Percentiles rank a stretch among this genome's conserved stretches.
Evolutionary conservation across 2,888 invertebrate species (phyloP).

Genomic region (Chromoteleia sp.): DNA sequence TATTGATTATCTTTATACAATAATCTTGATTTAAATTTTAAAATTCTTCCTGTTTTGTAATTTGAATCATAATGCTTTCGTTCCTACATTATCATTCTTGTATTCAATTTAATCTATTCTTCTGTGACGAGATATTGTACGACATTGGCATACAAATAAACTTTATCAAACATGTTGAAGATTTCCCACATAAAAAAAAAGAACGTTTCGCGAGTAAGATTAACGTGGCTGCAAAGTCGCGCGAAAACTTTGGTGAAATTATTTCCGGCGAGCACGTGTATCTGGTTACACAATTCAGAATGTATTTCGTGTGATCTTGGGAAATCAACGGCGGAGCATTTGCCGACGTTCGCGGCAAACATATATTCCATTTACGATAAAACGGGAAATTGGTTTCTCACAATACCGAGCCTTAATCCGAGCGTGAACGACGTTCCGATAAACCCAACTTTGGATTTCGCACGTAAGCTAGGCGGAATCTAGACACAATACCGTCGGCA

Average conservation of each 20-base stretch:
- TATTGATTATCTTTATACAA: too few relatives aligned
- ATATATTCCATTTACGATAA: conserved; percentile 63
- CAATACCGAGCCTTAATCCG: conserved; percentile 63
- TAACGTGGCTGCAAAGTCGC: not conserved
- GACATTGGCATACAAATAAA: too few relatives aligned
- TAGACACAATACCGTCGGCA: conserved; percentile 70
- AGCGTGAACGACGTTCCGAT: conserved; percentile 67
- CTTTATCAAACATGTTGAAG: not conserved
- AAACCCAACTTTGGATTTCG: conserved; percentile 64
- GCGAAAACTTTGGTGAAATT: conserved; percentile 24
- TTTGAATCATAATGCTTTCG: too few relatives aligned
- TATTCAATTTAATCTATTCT: too few relatives aligned
- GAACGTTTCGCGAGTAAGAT: conserved; percentile 21
- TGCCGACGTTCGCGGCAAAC: conserved; percentile 32
- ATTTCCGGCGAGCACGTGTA: conserved; percentile 34
- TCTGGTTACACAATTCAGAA: conserved; percentile 27
- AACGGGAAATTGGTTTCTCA: conserved; percentile 66
- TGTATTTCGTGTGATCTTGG: conserved; percentile 33
- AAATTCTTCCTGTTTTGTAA: too few relatives aligned
- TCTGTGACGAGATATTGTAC: too few relatives aligned
- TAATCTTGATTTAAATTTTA: too few relatives aligned
- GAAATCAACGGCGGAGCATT: conserved; percentile 44
- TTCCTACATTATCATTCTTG: too few relatives aligned
- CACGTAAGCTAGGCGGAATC: conserved; percentile 66
- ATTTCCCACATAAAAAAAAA: conserved; percentile 1